phyloP scores from a whole-genome alignment of 2,888 invertebrate species.

The Orthosia gracilis region DNA sequence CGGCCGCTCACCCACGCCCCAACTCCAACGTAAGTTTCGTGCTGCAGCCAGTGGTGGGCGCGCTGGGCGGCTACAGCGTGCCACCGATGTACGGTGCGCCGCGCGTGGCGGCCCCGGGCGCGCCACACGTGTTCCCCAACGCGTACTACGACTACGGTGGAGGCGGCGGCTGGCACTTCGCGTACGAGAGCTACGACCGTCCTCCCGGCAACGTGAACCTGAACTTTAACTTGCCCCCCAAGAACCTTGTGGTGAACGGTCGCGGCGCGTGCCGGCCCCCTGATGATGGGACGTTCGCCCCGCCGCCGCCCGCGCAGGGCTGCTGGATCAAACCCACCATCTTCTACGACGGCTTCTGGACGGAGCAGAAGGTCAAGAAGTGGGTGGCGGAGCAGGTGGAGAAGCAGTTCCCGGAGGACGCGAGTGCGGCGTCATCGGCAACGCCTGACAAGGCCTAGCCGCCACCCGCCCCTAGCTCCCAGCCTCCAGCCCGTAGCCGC shows the following conservation, averaged over 20 bases:
- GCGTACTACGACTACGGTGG: conserved; percentile 84
- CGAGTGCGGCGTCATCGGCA: conserved; percentile 65
- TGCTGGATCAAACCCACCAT: conserved; percentile 90
- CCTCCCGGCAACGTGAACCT: conserved; percentile 83
- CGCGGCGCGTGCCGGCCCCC: conserved; percentile 76
- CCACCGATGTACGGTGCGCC: conserved; percentile 78
- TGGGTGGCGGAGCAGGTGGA: conserved; percentile 90
- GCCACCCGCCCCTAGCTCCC: not conserved
- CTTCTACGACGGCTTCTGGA: conserved; percentile 90
- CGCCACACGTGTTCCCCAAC: conserved; percentile 79
- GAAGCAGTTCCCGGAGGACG: conserved; percentile 86
- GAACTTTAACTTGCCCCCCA: conserved; percentile 86
- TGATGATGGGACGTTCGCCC: conserved; percentile 75
- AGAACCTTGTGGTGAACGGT: conserved; percentile 83
- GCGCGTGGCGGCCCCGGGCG: conserved; percentile 72
- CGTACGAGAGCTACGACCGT: conserved; percentile 84
- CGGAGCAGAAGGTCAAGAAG: conserved; percentile 89
- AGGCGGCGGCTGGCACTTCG: conserved; percentile 86
- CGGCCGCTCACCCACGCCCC: conserved; percentile 68
- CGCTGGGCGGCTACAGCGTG: conserved; percentile 73
- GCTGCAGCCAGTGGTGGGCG: conserved; percentile 80
- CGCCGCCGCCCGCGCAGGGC: conserved; percentile 78
- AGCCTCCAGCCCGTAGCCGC: conserved; percentile 12
- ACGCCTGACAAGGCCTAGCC: conserved; percentile 67
- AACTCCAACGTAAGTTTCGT: conserved; percentile 89